Base-by-base conservation (phyloP, 2,888 invertebrate genomes). In the Patella caerulea region DNA sequence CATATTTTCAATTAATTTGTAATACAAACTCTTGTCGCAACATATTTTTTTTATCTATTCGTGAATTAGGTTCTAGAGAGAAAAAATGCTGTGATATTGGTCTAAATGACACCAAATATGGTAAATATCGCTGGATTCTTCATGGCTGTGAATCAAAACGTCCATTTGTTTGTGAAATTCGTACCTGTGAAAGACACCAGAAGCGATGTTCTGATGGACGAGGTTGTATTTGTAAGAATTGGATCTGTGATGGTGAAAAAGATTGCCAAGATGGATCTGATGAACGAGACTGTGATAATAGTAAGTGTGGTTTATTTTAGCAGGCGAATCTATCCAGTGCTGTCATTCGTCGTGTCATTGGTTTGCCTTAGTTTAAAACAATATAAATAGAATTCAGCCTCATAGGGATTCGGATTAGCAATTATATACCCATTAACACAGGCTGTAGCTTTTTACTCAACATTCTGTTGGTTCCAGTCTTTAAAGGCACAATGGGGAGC, bases 51-150 rank as follows among this genome's bases (percentile, higher is more conserved):
- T 24, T 52, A 73, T 19, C 19, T 54, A 1, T 56, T 29, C 69
- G 53, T 19, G 70, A 73, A 74, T 29, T 79, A 83, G 82, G 78
- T 74, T 75, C 73, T 72, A 77, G 3, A 15, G n/a, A 73, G 52
- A 76, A 79, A 70, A 78, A 78, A 52, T 84, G 84, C 79, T 77
- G 79, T 78, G 78, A 77, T 75, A 75, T 83, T 65, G 75, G 72
- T 59, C 59, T 80, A 14, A 71, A 71, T 45, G 74, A 77, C n/a
- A 72, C 80, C 19, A 76, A 75, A 29, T 78, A 78, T 75, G 84
- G 84, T 19, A 70, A 72, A 53, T 86, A 83, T 80, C 98, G 94
- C 53, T 88, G 88, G 88, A 77, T 78, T 29, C 78, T 86, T 54
- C 81, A 80, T 24, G 80, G 79, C 54, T 87, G 88, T 83, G 84